Evolutionary conservation across 2,797 vertebrate genomes (phyloP), one percentile per base, ranked within the genome.

Genomic region (Garrulus glandarius): DNA sequence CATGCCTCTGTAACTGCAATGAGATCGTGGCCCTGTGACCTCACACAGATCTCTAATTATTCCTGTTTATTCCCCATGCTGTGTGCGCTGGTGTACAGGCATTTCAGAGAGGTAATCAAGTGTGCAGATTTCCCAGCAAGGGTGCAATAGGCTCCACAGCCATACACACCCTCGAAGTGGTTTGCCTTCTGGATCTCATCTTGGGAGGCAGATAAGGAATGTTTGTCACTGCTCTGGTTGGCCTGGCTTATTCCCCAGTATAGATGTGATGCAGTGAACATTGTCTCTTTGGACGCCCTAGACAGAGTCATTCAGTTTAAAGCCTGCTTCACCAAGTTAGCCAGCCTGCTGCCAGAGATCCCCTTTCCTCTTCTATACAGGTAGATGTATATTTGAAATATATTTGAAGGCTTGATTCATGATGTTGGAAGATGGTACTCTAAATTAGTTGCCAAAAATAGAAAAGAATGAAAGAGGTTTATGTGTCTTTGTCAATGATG

Each of bases 401-500:
- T 52, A 44, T 53, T 47, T 82, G 67, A 87, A 72, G 47, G 37
- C 22, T 32, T 47, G 36, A 84, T 92, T 86, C 80, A 84, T 26
- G 44, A 55, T 13, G 7, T 18, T 79, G 80, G 29, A 84, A 90
- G 46, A 80, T 10, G 27, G 59, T 76, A 27, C 30, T 57, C 30
- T 47, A 75, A 84, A 50, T 59, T 78, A 85, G 49, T 61, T 87
- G 79, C 69, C 72, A 77, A 76, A 95, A 92, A 39, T 26, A 89
- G 65, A 71, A 89, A 53, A 32, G n/a, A 87, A 77, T 13, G 37
- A 68, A 84, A 88, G 65, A 72, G 61, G 9, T 90, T 93, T 92
- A 75, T 95, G 44, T 75, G 13, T 92, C 86, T 88, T 90, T 91
- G 88, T 87, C 94, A 91, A 46, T 50, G 77, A 57, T 52, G 52